These are phyloP conservation scores for Loripinus fragilis DNA, from an alignment of 2,888 invertebrate species.

Conservation along the genomic window DNA sequence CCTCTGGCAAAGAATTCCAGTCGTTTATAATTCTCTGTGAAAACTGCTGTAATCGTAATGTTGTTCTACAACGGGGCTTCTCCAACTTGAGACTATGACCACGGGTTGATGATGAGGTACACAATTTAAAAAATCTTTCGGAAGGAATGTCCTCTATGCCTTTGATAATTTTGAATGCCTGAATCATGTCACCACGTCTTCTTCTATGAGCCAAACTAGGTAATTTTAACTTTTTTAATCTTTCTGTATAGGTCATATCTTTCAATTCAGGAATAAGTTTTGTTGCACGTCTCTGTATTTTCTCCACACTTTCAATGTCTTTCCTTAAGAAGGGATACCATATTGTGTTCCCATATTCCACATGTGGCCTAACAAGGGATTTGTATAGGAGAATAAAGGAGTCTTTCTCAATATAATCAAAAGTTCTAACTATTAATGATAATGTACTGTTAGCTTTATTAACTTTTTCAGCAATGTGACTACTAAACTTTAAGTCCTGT, in stretches of 20 bases:
- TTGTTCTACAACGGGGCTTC: not conserved
- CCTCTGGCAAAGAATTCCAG: no score
- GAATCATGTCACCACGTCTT: constrained; percentile 23
- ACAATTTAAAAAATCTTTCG: constrained; percentile 1
- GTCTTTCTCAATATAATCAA: no score
- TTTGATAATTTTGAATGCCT: constrained; percentile 12
- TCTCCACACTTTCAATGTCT: constrained; percentile 23
- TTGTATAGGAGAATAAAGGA: constrained; percentile 25
- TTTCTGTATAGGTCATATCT: constrained; percentile 15
- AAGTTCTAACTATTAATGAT: constrained; percentile 8
- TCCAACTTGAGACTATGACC: constrained; percentile 5
- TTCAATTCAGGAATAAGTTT: constrained; percentile 12
- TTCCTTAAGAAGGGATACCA: constrained; percentile 19
- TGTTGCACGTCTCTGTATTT: constrained; percentile 13
- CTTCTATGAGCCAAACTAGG: constrained; percentile 22
- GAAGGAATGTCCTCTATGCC: constrained; percentile 12
- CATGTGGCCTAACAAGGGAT: constrained; percentile 24
- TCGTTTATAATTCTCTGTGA: no score
- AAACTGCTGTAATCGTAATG: no score
- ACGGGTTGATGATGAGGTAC: not conserved
- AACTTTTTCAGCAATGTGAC: constrained; percentile 9
- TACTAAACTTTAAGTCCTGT: constrained; percentile 15
- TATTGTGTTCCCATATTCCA: constrained; percentile 18
- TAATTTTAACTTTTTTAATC: constrained; percentile 15
- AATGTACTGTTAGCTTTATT: constrained; percentile 17